A percentile compares a stretch with the other conserved stretches of the same genome.
phyloP scores from a whole-genome alignment of 2,888 invertebrate species.

The Epirrhoe alternata region DNA sequence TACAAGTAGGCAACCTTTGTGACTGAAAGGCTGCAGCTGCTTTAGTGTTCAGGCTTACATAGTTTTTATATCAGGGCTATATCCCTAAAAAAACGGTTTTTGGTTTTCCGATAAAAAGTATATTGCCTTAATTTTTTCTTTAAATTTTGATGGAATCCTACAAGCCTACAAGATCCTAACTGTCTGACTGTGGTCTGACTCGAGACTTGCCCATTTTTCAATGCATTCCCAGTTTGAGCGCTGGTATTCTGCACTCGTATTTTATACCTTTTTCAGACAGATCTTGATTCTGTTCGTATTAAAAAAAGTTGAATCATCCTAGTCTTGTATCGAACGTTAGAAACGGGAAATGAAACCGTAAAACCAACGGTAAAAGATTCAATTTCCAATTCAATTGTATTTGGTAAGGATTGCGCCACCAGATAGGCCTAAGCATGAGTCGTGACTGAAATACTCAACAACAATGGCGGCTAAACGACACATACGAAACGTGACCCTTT shows the following conservation, averaged over 20 bases:
- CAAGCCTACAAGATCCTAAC: too few species aligned
- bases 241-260: background rate
- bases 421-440: constrained; percentile 16
- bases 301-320: background rate
- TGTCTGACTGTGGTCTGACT: too few species aligned
- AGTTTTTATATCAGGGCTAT: too few species aligned
- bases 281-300: background rate
- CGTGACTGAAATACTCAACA: constrained; percentile 40
- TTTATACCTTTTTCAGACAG: background rate
- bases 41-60: too few species aligned
- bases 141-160: too few species aligned
- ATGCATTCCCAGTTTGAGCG: background rate
- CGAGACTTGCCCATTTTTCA: too few species aligned
- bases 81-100: too few species aligned
- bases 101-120: too few species aligned
- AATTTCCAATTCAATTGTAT: constrained; percentile 23
- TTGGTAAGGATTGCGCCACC: constrained; percentile 11
- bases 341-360: constrained; percentile 7
- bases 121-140: too few species aligned
- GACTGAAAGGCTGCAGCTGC: too few species aligned
- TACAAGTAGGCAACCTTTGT: too few species aligned
- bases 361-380: constrained; percentile 19
- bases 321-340: background rate
- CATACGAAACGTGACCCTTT: constrained; percentile 36
- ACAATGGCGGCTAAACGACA: constrained; percentile 28